Base-by-base conservation (phyloP, 2,113 vertebrate genomes). In the Egretta garzetta region DNA sequence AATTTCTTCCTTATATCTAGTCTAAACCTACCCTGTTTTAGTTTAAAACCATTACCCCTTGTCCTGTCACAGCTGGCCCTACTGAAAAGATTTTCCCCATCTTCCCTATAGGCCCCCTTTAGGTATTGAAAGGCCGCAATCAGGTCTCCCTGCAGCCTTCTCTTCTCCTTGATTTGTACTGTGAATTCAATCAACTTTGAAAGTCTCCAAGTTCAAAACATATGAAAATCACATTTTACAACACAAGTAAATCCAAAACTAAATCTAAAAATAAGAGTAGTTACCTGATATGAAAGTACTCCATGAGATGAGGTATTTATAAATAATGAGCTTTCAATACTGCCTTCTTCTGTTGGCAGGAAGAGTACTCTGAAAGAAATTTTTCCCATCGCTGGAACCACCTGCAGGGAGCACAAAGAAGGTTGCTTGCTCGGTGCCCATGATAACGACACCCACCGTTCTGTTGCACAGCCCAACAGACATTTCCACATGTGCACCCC, bases 251-350 rank as follows among this genome's bases (percentile, higher is more conserved):
- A 83, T 75, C 17, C 37, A 93, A 63, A 94, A 35, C 3, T n/a
- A 28, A 52, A 60, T 43, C 10, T 80, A 80, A 93, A 96, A 83
- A 26, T n/a, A 58, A 70, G 8, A 35, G 33, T 43, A 96, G 95
- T 98, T 93, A 99, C 99, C 96, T 99, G 99, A 98, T 99, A 99
- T 76, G 99, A 99, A 96, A 99, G 97, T 86, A 99, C 93, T 96
- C 99, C 99, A 63, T 99, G 98, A 92, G 99, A 98, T 64, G 99
- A 99, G 97, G 99, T 99, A 98, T 99, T 99, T 99, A 99, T 99
- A 99, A 99, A 99, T 99, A 99, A 99, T 88, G 99, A 99, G 96
- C 99, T 99, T 98, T 99, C 99, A 97, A 99, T 97, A 97, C 93
- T 99, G 98, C 99, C 99, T 98, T 99, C 99, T 98, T 99, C 98